phyloP scores from a whole-genome alignment of 2,888 invertebrate species.

The Pelosia muscerda region DNA sequence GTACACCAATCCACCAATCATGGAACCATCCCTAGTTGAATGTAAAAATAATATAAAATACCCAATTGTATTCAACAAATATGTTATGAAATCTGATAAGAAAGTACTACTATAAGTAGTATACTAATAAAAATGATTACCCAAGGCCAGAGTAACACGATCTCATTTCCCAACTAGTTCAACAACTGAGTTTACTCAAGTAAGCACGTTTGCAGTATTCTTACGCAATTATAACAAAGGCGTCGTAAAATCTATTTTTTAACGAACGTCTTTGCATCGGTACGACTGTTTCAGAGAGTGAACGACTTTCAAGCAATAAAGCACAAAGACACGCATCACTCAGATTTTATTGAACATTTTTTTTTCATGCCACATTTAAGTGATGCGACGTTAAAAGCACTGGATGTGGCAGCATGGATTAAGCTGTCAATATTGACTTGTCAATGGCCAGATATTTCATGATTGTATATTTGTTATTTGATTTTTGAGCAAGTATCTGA shows the following conservation, averaged over 20 bases:
- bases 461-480: slow-evolving; percentile 20
- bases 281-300: slow-evolving; percentile 63
- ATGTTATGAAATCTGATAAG: background rate
- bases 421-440: slow-evolving; percentile 47
- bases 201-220: slow-evolving; percentile 32
- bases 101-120: too few species aligned
- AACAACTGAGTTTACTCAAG: slow-evolving; percentile 13
- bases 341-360: slow-evolving; percentile 73
- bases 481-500: background rate
- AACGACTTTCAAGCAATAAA: slow-evolving; percentile 80
- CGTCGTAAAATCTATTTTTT: slow-evolving; percentile 69
- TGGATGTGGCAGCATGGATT: slow-evolving; percentile 37
- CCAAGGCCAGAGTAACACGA: background rate
- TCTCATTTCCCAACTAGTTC: background rate
- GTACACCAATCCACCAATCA: too few species aligned
- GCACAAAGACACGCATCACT: slow-evolving; percentile 69
- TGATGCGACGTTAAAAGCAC: slow-evolving; percentile 56
- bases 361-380: slow-evolving; percentile 73
- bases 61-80: background rate
- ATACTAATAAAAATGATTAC: background rate
- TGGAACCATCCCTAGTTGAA: background rate
- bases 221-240: slow-evolving; percentile 53
- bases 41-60: background rate
- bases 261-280: slow-evolving; percentile 63
- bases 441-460: slow-evolving; percentile 20